phyloP scores from a whole-genome alignment of 2,113 vertebrate species.

The Corythornis vintsioides region DNA sequence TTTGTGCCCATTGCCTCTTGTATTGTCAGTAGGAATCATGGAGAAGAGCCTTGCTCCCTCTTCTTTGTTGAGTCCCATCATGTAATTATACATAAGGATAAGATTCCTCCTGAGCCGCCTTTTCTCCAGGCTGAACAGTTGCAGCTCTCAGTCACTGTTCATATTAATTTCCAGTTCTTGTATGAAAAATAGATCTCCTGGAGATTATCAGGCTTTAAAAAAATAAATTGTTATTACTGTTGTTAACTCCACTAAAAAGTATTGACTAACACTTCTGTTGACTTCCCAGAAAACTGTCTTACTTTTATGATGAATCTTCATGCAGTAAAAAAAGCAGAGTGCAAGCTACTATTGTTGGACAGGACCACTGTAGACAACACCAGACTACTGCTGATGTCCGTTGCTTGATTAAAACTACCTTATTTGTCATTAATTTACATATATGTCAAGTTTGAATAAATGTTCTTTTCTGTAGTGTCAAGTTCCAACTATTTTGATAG shows the following conservation, averaged over 20 bases:
- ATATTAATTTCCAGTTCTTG: background rate
- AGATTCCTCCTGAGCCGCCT: background rate
- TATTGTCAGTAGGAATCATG: background rate
- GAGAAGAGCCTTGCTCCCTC: background rate
- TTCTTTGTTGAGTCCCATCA: background rate
- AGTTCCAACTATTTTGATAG: background rate
- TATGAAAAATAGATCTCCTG: background rate
- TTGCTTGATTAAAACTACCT: background rate
- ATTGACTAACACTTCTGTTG: background rate
- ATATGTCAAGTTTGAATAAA: background rate
- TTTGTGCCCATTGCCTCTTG: background rate
- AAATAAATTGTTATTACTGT: background rate
- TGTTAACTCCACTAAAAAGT: background rate
- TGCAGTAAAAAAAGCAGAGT: background rate
- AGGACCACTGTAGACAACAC: background rate
- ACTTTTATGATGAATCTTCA: background rate
- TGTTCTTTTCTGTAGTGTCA: background rate
- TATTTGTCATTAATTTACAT: background rate
- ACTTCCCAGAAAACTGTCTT: background rate
- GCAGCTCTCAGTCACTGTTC: background rate
- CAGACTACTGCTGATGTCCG: background rate
- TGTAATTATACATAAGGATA: background rate
- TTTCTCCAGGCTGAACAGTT: background rate
- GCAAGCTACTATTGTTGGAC: background rate
- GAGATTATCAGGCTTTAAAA: background rate